phyloP scores from a whole-genome alignment of 2,113 vertebrate species.

The Butorides virescens region DNA sequence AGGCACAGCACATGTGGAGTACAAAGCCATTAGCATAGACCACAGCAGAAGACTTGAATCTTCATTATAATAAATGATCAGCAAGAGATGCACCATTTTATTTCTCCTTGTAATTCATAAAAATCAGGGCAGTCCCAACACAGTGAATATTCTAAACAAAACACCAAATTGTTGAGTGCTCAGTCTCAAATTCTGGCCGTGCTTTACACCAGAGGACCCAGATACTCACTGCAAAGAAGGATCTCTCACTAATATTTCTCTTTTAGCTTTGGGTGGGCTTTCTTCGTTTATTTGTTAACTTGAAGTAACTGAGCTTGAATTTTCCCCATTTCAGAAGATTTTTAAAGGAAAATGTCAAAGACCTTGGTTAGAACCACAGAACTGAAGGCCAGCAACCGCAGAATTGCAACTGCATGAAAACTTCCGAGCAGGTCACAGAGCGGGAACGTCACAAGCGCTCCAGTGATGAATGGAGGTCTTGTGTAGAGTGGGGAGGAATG shows the following conservation, averaged over 20 bases:
- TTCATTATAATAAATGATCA: neutral
- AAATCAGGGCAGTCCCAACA: neutral
- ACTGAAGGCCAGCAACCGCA: neutral
- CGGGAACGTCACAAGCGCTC: neutral
- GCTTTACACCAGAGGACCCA: neutral
- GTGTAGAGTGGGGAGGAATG: slow-evolving; percentile 11
- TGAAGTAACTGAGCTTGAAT: neutral
- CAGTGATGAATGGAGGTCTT: slow-evolving; percentile 50
- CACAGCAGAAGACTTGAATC: neutral
- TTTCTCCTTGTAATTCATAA: neutral
- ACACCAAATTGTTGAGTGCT: neutral
- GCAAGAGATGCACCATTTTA: neutral
- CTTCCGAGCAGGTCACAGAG: neutral
- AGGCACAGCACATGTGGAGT: neutral
- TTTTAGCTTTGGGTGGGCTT: neutral
- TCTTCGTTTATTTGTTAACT: neutral
- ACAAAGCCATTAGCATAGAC: neutral
- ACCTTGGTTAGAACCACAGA: neutral
- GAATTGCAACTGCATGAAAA: neutral
- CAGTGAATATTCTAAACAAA: neutral
- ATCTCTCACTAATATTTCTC: neutral
- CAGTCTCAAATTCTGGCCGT: neutral
- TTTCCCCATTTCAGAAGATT: neutral
- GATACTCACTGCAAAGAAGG: neutral
- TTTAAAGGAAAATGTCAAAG: neutral